phyloP scores from a whole-genome alignment of 2,113 vertebrate genomes.

The Hystrix brachyura region DNA sequence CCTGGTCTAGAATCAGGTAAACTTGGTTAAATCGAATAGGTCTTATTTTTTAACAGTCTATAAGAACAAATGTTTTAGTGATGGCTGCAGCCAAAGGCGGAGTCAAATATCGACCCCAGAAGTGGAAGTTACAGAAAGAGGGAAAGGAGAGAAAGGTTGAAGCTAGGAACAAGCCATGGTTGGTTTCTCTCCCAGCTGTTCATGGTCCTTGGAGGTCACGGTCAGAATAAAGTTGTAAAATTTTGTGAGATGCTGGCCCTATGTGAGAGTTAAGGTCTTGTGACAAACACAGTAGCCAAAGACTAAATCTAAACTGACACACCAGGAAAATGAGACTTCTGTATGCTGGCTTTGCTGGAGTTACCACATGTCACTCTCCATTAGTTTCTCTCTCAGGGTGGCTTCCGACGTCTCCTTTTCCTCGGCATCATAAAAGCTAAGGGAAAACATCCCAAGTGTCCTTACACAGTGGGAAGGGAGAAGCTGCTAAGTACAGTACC shows the following conservation, averaged over 20 bases:
- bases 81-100: neutral
- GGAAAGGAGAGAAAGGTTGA: neutral
- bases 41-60: neutral
- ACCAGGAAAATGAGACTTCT: conserved; percentile 81
- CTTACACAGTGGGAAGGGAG: conserved; percentile 39
- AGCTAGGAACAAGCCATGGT: conserved; percentile 44
- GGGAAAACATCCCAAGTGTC: conserved; percentile 54
- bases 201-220: conserved; percentile 78
- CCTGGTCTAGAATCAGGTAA: neutral
- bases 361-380: conserved; percentile 70
- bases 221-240: conserved; percentile 56
- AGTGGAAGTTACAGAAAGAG: neutral
- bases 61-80: neutral
- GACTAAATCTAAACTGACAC: conserved; percentile 80
- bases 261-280: conserved; percentile 2
- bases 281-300: conserved; percentile 50
- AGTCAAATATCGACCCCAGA: neutral
- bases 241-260: conserved; percentile 50
- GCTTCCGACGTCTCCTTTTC: conserved; percentile 75
- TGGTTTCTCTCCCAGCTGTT: neutral
- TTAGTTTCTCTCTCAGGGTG: conserved; percentile 75
- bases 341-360: conserved; percentile 67
- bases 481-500: conserved; percentile 70
- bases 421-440: conserved; percentile 38
- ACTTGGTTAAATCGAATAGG: neutral